A percentile compares a stretch with the other conserved stretches of the same genome.
Conservation (phyloP, 1,140 invertebrate genomes). For the Drosophila truncata region DNA sequence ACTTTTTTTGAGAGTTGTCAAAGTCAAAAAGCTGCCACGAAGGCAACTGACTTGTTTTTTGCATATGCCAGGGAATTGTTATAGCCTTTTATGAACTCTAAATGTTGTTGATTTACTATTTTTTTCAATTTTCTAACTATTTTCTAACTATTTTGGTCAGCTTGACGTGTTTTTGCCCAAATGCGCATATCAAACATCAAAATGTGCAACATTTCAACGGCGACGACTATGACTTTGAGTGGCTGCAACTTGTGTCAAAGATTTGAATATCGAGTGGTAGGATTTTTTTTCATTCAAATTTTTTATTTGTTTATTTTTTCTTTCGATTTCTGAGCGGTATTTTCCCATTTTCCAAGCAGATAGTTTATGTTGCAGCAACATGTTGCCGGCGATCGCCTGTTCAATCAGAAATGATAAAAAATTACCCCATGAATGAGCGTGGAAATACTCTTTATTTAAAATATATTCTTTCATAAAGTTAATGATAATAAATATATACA, state of each 20-base stretch:
- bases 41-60: constrained; percentile 34
- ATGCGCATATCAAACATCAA: constrained; percentile 80
- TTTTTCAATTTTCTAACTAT: constrained; percentile 1
- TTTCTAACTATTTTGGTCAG: constrained; percentile 32
- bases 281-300: neutral
- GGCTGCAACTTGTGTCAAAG: constrained; percentile 57
- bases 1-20: constrained; percentile 34
- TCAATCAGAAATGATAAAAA: constrained; percentile 30
- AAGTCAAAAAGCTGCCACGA: constrained; percentile 10
- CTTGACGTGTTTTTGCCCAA: constrained; percentile 74
- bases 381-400: constrained; percentile 56
- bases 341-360: constrained; percentile 5
- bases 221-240: constrained; percentile 21
- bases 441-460: neutral
- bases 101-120: neutral
- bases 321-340: neutral
- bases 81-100: constrained; percentile 46
- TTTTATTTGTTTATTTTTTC: neutral
- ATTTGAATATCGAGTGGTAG: constrained; percentile 69
- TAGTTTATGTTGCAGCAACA: constrained; percentile 65
- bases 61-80: constrained; percentile 32
- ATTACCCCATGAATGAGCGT: neutral
- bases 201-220: constrained; percentile 75
- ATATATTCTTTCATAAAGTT: neutral
- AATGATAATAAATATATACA: neutral